Evolutionary conservation across 2,797 vertebrate genomes (phyloP), one percentile per base, ranked within the genome.

Genomic region (Cephalopachus bancanus): DNA sequence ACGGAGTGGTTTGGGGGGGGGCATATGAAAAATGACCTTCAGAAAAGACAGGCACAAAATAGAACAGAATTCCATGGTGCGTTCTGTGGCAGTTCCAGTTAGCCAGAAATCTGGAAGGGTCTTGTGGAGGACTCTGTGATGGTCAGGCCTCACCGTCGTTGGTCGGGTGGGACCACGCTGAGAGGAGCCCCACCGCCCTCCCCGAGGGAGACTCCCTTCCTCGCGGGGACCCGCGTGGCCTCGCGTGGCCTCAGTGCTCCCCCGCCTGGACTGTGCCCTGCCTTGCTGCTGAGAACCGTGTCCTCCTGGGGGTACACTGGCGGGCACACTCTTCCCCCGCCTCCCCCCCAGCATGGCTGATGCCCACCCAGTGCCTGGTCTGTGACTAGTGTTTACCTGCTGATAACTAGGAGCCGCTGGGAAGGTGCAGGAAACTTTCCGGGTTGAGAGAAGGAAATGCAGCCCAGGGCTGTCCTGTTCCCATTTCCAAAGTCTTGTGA

Each of bases 51-150:
- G 71, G 33, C 16, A 53, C 12, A 22, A n/a, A 33, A 28, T 14
- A n/a, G 44, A 26, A 10, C 0, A 16, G 26, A 59, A 14, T 7
- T 37, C 37, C 49, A 0, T n/a, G 15, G 62, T 28, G 1, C 5
- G 2, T 2, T 12, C 6, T 55, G 7, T 0, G 1, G 28, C 49
- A 84, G 33, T 14, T 24, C 20, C 62, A 37, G 75, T 1, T 59
- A 62, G 69, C 26, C 69, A 16, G 71, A 83, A 79, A 37, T n/a
- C 60, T 7, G 10, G 57, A 44, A 74, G 12, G 75, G 24, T 5
- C 64, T 30, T 3, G 0, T 16, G 14, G 37, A 69, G 33, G 30
- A 44, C 49, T 78, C 62, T 49, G 14, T 26, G 16, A 26, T 14
- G 30, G 33, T 62, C 15, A 26, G 53, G 7, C 22, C 37, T 64